A percentile compares a stretch with the other conserved stretches of the same genome.
phyloP scores from a whole-genome alignment of 1,140 invertebrate species.

The Ceratina japonica region DNA sequence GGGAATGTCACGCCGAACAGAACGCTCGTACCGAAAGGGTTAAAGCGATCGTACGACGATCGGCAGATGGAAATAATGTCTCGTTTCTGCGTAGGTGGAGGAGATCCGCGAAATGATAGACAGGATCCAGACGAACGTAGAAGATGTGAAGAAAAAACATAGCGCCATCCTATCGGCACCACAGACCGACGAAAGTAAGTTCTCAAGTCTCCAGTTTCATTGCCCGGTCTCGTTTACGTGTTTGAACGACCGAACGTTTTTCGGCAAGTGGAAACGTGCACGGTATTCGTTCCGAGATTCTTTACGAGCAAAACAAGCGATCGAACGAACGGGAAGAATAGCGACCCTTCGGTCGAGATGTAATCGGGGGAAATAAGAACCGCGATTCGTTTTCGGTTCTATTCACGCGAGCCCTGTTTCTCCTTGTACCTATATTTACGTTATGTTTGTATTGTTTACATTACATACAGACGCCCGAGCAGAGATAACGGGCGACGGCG shows the following conservation, averaged over 20 bases:
- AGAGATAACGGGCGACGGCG: too few relatives aligned
- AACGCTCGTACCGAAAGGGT: too few relatives aligned
- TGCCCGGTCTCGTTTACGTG: neutral
- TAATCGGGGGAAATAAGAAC: neutral
- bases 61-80: too few relatives aligned
- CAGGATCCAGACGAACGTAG: conserved; percentile 98
- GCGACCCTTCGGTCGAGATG: neutral
- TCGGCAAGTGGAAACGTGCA: neutral
- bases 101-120: conserved; percentile 99
- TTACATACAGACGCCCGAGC: too few relatives aligned
- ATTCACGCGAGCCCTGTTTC: too few relatives aligned
- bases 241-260: neutral
- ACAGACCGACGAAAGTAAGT: conserved; percentile 99
- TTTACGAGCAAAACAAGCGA: too few relatives aligned
- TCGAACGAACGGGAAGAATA: too few relatives aligned
- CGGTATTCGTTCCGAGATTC: neutral
- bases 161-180: conserved; percentile 98
- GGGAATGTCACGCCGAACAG: too few relatives aligned
- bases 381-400: too few relatives aligned
- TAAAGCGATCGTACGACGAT: too few relatives aligned
- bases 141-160: conserved; percentile 99
- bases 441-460: too few relatives aligned
- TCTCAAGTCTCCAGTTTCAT: conserved; percentile 78
- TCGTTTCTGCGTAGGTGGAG: conserved; percentile 87
- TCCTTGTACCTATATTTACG: too few relatives aligned